Evolutionary conservation across 2,888 invertebrate species (phyloP), one percentile per base, ranked within the genome.

Genomic region (Andricus curvator): DNA sequence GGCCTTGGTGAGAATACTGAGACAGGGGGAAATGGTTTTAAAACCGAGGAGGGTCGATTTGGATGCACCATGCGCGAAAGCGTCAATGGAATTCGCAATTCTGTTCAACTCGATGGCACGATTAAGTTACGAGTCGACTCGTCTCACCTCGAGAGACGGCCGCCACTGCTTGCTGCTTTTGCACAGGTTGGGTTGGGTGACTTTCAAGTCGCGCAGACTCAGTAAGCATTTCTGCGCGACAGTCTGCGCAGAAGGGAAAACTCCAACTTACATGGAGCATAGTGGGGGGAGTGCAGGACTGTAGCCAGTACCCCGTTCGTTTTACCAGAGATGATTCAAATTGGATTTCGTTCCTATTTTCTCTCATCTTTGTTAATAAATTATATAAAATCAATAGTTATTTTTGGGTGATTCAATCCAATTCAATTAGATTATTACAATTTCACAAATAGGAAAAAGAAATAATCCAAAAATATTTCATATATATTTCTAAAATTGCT

Each of bases 161-260:
- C 80, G 80, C 80, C 80, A 80, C 80, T 77, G 77, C 80, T 84
- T 77, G 77, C 80, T 81, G 79, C 60, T 67, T 51, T 78, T 67
- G n/a, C 20, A 67, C 83, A 85, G 86, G 86, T 88, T 84, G 70
- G 60, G 85, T 81, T 87, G 85, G 87, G 82, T 81, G 80, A 78
- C 81, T 85, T 84, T 85, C n/a, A 86, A 84, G 83, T 88, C 84
- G 86, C 88, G 74, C 74, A 74, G n/a, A 33, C 74, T 33, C 74
- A 6, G 9, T 37, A 2, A 70, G 5, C n/a, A 20, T 51, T 56
- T 60, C 56, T 60, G 74, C 74, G 74, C 56, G 33, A 25, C 1
- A 56, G 33, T 37, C 51, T 74, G 74, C 74, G 74, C 56, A 33
- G 2, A 56, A 56, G 6, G 2, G 4, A 51, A 84, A 82, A 83